phyloP scores from a whole-genome alignment of 2,888 invertebrate genomes.

The Drosophila anceps region DNA sequence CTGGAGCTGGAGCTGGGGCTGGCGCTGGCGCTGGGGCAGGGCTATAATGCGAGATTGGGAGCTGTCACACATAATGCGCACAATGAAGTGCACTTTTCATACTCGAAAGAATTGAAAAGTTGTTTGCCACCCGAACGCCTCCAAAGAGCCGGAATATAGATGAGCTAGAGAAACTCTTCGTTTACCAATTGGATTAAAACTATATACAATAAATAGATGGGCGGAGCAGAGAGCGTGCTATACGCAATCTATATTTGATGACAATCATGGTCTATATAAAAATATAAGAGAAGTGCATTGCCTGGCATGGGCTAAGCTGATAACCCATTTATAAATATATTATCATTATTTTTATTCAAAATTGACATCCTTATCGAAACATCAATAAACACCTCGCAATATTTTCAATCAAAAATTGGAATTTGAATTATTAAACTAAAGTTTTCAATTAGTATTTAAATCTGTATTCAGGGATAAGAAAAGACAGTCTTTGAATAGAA shows the following conservation, averaged over 20 bases:
- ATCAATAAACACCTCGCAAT: too few relatives aligned
- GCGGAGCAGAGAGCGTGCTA: neutral
- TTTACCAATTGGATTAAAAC: slow-evolving; percentile 28
- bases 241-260: neutral
- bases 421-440: neutral
- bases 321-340: neutral
- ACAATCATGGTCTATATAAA: neutral
- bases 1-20: neutral
- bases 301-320: too few relatives aligned
- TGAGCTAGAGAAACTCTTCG: slow-evolving; percentile 4
- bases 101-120: slow-evolving; percentile 79
- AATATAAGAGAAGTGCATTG: too few relatives aligned
- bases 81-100: slow-evolving; percentile 84
- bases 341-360: too few relatives aligned
- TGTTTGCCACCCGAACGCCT: slow-evolving; percentile 55
- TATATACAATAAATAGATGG: slow-evolving; percentile 28
- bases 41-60: slow-evolving; percentile 27
- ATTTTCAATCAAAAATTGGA: neutral
- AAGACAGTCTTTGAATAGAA: neutral
- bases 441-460: neutral
- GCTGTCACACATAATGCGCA: slow-evolving; percentile 82
- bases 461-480: too few relatives aligned
- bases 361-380: too few relatives aligned
- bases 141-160: slow-evolving; percentile 16
- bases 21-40: neutral